Evolutionary conservation across 2,113 vertebrate species (phyloP), one percentile per base, ranked within the genome.

Genomic region (Trinectes maculatus): DNA sequence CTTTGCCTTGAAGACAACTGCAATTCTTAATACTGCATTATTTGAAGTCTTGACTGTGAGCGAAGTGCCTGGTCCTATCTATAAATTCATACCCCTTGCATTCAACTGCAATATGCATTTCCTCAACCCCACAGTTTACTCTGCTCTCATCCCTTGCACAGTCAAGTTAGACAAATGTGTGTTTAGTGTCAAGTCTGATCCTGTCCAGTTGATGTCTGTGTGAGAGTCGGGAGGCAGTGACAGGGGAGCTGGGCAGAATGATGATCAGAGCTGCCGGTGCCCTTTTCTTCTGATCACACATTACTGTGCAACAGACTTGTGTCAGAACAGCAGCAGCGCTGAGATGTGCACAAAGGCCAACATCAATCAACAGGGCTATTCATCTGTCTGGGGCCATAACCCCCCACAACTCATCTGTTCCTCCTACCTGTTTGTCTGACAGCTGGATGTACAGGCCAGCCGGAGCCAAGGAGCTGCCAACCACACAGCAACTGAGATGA

Each of bases 231-330:
- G 49, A 57, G 53, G 59, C 19, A 4, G 65, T 44, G 59, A 42
- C 25, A 51, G 47, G 69, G 70, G 74, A 80, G 78, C 49, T 60
- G 53, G 76, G 78, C 49, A 78, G 86, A 87, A 83, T 85, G 86
- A 83, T 84, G 80, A 89, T 90, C 85, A 85, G 82, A 86, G 78
- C 82, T 67, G 67, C 59, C 34, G 48, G 71, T 91, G 90, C 89
- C 91, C 90, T 92, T 92, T 91, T 77, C 80, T 83, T 91, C 75
- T 90, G 91, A 92, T 91, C 88, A 85, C 85, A 91, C 86, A 92
- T 91, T 91, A 91, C 87, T 87, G 85, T 71, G 76, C 74, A 88
- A 85, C 87, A 80, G 87, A 87, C 87, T 61, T 8, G 57, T 89
- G 88, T 90, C 84, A 89, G 87, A 83, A 79, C 79, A 80, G 77